Base-by-base conservation (phyloP, 2,888 invertebrate genomes). In the Orthonevra nobilis region DNA sequence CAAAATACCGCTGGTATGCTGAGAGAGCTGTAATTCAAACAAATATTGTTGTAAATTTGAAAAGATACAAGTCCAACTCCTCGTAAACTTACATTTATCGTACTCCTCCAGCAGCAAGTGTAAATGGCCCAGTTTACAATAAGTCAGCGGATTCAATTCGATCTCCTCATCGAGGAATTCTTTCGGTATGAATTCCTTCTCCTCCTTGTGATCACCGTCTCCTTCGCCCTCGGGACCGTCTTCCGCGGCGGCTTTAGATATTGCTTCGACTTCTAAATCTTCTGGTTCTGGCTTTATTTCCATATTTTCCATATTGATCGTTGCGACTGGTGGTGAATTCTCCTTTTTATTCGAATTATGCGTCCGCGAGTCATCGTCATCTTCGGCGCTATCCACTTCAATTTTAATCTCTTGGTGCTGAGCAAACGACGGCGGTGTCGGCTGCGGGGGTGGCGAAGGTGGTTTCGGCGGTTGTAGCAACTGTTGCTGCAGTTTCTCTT, bases 51-150 rank as follows among this genome's bases (percentile, higher is more conserved):
- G 23, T 3, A 42, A 10, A 17, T 7, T 14, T 30, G 17, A 3
- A 15, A 30, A 12, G 12, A 19, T 7, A 1, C 44, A 36, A 12
- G 2, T 2, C 4, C 20, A 10, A 34, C 9, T 26, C 12, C 9
- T 17, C 32, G 17, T 7, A 1, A 9, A 58, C 77, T 83, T 91
- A 98, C 98, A 97, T 95, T 98, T 97, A 23, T 94, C 92, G 90
- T 95, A 98, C 86, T 99, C 97, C 88, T 97, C 97, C 12, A 98
- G 90, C 1, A 99, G 90, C 26, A 99, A 91, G 89, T 98, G 96
- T 85, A 98, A 95, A 90, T 99, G 98, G 1, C 99, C 99, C 60
- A 99, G 90, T 90, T 97, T 97, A 86, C 97, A 96, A 89, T 95
- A 98, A 1, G 97, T 96, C 88, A 95, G 94, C 0, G 96, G 95